These are phyloP conservation scores for Percina caprodes DNA, from an alignment of 2,113 vertebrate species.

Conservation along the genomic window DNA sequence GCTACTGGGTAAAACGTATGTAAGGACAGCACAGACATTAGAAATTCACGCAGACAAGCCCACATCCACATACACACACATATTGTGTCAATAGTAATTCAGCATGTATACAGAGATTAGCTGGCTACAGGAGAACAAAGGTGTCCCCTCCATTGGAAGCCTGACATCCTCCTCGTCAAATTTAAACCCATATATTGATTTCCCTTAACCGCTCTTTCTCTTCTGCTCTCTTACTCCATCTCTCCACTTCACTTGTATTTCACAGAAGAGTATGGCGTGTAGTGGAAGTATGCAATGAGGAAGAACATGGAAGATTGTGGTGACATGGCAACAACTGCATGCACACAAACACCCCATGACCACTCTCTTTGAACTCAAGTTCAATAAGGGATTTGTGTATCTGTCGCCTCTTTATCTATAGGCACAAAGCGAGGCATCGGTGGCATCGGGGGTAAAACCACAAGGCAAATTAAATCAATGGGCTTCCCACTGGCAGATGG, in stretches of 20 bases:
- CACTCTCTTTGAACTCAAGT: slow-evolving; percentile 69
- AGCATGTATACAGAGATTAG: slow-evolving; percentile 88
- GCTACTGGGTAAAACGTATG: slow-evolving; percentile 45
- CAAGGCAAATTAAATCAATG: slow-evolving; percentile 99
- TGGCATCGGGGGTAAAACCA: slow-evolving; percentile 79
- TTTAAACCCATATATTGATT: slow-evolving; percentile 91
- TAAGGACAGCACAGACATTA: slow-evolving; percentile 51
- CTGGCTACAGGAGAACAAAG: slow-evolving; percentile 92
- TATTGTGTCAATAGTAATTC: slow-evolving; percentile 88
- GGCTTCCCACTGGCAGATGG: slow-evolving; percentile 99
- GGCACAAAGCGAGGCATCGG: slow-evolving; percentile 87
- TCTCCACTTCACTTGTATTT: slow-evolving; percentile 77
- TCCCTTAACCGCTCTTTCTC: slow-evolving; percentile 33
- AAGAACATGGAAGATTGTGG: slow-evolving; percentile 55
- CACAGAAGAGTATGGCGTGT: slow-evolving; percentile 83
- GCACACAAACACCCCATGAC: slow-evolving; percentile 44
- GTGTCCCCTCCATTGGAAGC: slow-evolving; percentile 85
- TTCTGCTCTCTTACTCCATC: slow-evolving; percentile 78
- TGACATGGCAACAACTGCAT: slow-evolving; percentile 54
- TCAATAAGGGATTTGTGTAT: slow-evolving; percentile 80
- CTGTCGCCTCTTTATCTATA: slow-evolving; percentile 70
- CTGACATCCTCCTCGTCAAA: slow-evolving; percentile 90
- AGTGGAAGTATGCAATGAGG: slow-evolving; percentile 39
- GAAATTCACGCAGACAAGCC: slow-evolving; percentile 35
- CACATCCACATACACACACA: slow-evolving; percentile 11